These are phyloP conservation scores for Glyphotaelius pellucidus DNA, from an alignment of 2,888 invertebrate species.

Conservation along the genomic window DNA sequence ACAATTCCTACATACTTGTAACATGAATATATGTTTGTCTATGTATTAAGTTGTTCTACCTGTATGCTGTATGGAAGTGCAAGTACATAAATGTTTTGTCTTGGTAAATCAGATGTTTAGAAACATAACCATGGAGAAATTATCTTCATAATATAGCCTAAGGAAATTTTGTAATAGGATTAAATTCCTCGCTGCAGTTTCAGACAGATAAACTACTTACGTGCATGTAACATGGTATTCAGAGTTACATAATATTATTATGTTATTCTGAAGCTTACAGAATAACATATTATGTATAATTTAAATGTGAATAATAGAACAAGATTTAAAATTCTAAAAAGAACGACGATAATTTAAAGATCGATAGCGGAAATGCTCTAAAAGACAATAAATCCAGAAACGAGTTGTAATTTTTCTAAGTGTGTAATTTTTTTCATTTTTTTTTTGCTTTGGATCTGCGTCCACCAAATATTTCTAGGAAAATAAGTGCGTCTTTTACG, in stretches of 20 bases:
- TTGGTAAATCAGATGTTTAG: neutral
- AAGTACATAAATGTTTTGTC: neutral
- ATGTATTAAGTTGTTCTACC: neutral
- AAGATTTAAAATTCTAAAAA: neutral
- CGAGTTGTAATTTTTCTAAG: too few relatives aligned
- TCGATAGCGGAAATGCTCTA: too few relatives aligned
- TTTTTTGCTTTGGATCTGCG: too few relatives aligned
- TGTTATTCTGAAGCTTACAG: too few relatives aligned
- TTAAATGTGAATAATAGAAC: neutral
- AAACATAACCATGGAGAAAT: neutral
- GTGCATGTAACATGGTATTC: neutral
- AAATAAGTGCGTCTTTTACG: too few relatives aligned
- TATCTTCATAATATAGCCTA: neutral
- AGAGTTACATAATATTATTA: neutral
- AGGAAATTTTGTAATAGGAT: neutral
- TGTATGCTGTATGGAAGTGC: neutral
- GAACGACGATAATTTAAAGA: too few relatives aligned
- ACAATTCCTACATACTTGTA: neutral
- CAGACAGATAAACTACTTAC: neutral
- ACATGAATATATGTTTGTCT: neutral
- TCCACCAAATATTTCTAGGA: too few relatives aligned
- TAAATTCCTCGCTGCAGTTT: constrained; percentile 8
- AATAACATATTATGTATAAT: too few relatives aligned
- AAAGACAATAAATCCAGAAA: too few relatives aligned
- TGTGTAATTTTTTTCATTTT: too few relatives aligned